Base-by-base conservation (phyloP, 2,797 vertebrate genomes). In the Siniperca scherzeri region DNA sequence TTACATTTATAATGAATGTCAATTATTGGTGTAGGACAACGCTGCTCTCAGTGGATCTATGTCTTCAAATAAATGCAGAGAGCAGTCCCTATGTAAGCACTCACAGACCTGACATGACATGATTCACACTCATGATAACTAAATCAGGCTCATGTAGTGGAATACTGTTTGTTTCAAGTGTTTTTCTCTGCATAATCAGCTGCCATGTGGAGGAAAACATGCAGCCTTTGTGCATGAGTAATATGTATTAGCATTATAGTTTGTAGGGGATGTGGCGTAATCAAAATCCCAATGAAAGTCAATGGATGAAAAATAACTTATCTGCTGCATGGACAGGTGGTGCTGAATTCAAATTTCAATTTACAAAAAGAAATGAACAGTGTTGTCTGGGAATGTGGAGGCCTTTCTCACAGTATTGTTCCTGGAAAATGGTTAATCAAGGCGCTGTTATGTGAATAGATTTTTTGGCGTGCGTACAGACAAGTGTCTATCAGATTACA, bases 1-100 rank as follows among this genome's bases (percentile, higher is more conserved):
- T 91, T 88, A 82, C 21, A 77, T 73, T 77, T 64, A 68, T 80
- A 80, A 91, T 89, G 80, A 87, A 82, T 88, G 79, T 55, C 83
- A 86, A 82, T 92, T 87, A 87, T 74, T 50, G 64, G 4, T 42
- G 52, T 38, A 48, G 52, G 67, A 33, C 40, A 33, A 25, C 11
- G 33, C 25, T n/a, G 77, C 79, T 83, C 89, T 83, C 74, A 33
- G 79, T 40, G 60, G 83, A 67, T 72, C 8, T 52, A 21, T 3
- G 59, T 70, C 74, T 83, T 81, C 55, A 77, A 50, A 53, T 87
- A 85, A 78, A 72, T 52, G 50, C 77, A 82, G 71, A 65, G 56
- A 53, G 48, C 40, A 4, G 38, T 9, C 33, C 27, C n/a, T 19
- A 7, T 70, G 50, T 67, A 22, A 73, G 62, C 60, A 3, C 72